Evolutionary conservation across 1,140 invertebrate genomes (phyloP), one percentile per base, ranked within the genome.

Genomic region (Mizuhopecten yessoensis): DNA sequence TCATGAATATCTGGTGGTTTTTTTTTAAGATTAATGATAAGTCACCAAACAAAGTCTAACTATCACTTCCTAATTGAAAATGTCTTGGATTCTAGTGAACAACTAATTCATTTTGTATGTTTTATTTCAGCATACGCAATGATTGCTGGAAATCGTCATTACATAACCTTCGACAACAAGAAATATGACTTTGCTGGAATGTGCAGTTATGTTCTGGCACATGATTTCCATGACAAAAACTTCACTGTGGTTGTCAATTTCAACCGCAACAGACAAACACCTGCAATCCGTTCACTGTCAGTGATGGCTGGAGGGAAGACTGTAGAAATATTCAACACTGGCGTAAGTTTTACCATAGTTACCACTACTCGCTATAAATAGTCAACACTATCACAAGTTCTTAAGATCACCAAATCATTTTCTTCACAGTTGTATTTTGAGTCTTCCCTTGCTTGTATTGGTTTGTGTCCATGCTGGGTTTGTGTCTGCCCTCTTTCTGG

Each of bases 131-230:
- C 94, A 34, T 97, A 92, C 98, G 97, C 89, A 96, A 94, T 97
- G n/a, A 96, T 99, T 23, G 96, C 98, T 13, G 98, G 98, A 93
- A 98, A 98, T 5, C 97, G 98, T 94, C 98, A 99, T 96, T 97
- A 98, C 94, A 98, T 98, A 94, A 99, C 98, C 0, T 99, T 99
- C 95, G 98, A 99, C 95, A 98, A 98, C 0, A 97, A 97, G 90
- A 98, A 98, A 93, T 97, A 98, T 87, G 97, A 98, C 20, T 98
- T 98, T 96, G 97, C 97, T 33, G 98, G 98, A 87, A 97, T 96
- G 20, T 99, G 99, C 96, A 98, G 97, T 94, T 99, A 99, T 95
- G 96, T 99, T 5, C 96, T 99, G 7, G 97, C 98, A 0, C 97
- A 98, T 92, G 99, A 99, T 95, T 98, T 98, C 94, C 97, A 98